Conservation (phyloP, 2,113 vertebrate species). For the Argyrosomus japonicus region DNA sequence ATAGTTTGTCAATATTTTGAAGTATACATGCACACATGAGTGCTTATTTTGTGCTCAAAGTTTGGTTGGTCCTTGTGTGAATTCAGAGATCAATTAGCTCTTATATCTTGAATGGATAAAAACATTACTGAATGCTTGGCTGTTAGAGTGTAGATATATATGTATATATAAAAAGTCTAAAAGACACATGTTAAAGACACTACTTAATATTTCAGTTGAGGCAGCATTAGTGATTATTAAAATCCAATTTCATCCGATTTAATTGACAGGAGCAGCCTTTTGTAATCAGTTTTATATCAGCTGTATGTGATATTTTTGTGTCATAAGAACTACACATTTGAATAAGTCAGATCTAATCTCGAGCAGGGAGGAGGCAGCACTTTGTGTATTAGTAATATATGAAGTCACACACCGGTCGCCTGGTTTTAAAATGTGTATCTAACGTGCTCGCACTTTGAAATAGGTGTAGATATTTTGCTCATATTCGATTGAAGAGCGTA, state of each 20-base stretch:
- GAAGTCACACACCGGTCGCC: background rate
- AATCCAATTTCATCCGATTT: background rate
- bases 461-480: slow-evolving; percentile 24
- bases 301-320: slow-evolving; percentile 9
- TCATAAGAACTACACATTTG: slow-evolving; percentile 12
- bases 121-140: background rate
- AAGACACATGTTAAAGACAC: background rate
- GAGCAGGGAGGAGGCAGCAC: background rate
- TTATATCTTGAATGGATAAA: background rate
- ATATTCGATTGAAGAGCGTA: background rate
- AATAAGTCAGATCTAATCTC: slow-evolving; percentile 29
- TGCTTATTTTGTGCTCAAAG: slow-evolving; percentile 11
- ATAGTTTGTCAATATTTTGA: no score
- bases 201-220: slow-evolving; percentile 10
- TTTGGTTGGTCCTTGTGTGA: background rate
- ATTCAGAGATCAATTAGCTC: background rate
- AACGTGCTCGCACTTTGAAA: slow-evolving; percentile 8
- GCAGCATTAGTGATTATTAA: background rate
- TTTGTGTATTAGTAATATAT: slow-evolving; percentile 26
- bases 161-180: background rate
- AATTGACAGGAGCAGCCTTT: background rate
- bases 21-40: background rate
- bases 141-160: background rate
- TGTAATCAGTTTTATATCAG: background rate
- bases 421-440: slow-evolving; percentile 8